Base-by-base conservation (phyloP, 2,888 invertebrate genomes). In the Cerceris ruficornis region DNA sequence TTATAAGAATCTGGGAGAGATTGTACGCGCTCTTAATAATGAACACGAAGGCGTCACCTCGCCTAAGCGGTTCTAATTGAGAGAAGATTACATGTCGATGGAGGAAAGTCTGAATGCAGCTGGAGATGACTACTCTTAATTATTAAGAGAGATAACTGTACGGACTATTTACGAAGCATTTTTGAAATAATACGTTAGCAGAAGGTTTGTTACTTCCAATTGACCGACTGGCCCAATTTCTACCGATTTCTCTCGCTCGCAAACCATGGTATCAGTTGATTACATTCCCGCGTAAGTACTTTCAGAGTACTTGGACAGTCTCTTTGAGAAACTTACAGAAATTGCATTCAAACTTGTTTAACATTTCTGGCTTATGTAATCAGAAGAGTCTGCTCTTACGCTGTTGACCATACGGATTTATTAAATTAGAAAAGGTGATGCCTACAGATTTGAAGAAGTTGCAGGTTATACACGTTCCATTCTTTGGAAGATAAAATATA, bases 161-260 rank as follows among this genome's bases (percentile, higher is more conserved):
- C 9, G 42, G 43, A 15, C 55, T 50, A 58, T 69, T 69, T 74
- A 66, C 59, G 74, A 61, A 65, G 77, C 65, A 67, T 84, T 84
- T 82, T 77, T 54, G 55, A 84, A 84, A 84, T 82, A 76, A 85
- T 79, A 77, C 77, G 77, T 69, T 70, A 67, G 71, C 81, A 58
- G 74, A 72, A 74, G 78, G 75, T 84, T 81, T 77, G 79, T 81
- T 80, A 83, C 76, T 81, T 84, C 85, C 83, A 80, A 82, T 84
- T 83, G 85, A 81, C 85, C 85, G 81, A 85, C 79, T 85, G 81
- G 79, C 85, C 85, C 73, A 80, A 84, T 85, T 85, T 81, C 84
- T 14, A 62, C 67, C 79, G 84, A 80, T 83, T 84, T 84, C 85
- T 83, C 84, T 81, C 66, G 70, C 69, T 62, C 62, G 54, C 61